These are phyloP conservation scores for Gracilinanus agilis DNA, from an alignment of 2,113 vertebrate genomes.

Conservation along the genomic window DNA sequence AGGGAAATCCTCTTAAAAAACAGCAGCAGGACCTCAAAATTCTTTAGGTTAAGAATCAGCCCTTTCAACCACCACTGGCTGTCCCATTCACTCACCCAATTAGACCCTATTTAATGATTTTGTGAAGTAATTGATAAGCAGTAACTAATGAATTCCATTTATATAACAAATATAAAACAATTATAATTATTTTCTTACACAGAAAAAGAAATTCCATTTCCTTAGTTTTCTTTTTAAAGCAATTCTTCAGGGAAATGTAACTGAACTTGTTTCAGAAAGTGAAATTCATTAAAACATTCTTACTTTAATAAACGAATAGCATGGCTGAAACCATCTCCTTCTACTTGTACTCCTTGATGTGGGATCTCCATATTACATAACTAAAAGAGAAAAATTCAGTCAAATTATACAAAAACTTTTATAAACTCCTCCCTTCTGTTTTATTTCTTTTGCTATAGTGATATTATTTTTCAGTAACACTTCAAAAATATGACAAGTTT, in stretches of 20 bases:
- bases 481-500: conserved; percentile 21
- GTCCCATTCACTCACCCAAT: not conserved
- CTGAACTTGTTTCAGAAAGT: not conserved
- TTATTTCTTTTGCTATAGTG: not conserved
- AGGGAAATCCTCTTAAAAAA: not conserved
- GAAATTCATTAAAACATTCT: conserved; percentile 65
- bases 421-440: conserved; percentile 46
- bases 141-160: not conserved
- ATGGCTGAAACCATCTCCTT: conserved; percentile 97
- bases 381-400: conserved; percentile 80
- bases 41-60: not conserved
- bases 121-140: not conserved
- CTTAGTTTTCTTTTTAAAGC: not conserved
- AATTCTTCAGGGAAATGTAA: conserved; percentile 20
- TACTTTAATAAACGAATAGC: conserved; percentile 97
- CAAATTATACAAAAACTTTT: conserved; percentile 52
- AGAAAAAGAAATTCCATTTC: not conserved
- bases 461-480: not conserved
- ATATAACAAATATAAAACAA: not conserved
- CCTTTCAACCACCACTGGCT: not conserved
- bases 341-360: conserved; percentile 97
- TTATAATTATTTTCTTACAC: not conserved
- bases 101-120: not conserved
- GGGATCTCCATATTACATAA: conserved; percentile 97
- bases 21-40: not conserved